A percentile compares a stretch with the other conserved stretches of the same genome.
phyloP scores from a whole-genome alignment of 1,140 invertebrate genomes.

The Drosophila pandora region DNA sequence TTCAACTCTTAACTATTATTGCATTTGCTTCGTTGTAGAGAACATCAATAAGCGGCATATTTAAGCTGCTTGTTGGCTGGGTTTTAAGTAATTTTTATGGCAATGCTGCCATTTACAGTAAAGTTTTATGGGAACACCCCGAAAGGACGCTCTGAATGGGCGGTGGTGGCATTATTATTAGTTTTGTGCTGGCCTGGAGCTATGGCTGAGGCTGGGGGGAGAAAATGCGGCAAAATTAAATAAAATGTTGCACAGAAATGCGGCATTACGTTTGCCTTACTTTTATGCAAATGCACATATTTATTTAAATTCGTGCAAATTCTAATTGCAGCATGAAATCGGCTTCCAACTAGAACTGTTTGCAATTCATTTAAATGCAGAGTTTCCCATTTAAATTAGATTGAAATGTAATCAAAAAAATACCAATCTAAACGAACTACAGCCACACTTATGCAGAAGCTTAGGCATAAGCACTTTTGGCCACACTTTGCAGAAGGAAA shows the following conservation, averaged over 20 bases:
- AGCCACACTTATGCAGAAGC: too few relatives aligned
- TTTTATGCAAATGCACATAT: not conserved
- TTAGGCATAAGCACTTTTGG: too few relatives aligned
- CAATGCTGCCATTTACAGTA: slow-evolving; percentile 54
- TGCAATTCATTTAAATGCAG: not conserved
- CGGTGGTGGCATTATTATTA: slow-evolving; percentile 29
- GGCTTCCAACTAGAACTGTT: not conserved
- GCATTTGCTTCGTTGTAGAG: slow-evolving; percentile 37
- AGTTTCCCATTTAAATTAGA: not conserved
- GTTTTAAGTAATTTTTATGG: slow-evolving; percentile 76
- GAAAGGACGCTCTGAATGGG: too few relatives aligned
- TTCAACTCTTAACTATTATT: slow-evolving; percentile 39
- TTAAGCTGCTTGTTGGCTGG: slow-evolving; percentile 72
- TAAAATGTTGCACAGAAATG: slow-evolving; percentile 1
- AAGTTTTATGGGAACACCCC: slow-evolving; percentile 21
- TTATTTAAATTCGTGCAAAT: not conserved
- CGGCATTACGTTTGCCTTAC: not conserved
- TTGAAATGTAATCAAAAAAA: too few relatives aligned
- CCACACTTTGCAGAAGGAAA: not conserved
- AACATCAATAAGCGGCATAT: slow-evolving; percentile 69
- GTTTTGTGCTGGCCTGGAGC: too few relatives aligned
- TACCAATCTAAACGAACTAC: too few relatives aligned
- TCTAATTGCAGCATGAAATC: not conserved
- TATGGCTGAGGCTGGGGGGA: not conserved
- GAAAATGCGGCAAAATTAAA: slow-evolving; percentile 18